A percentile compares a stretch with the other conserved stretches of the same genome.
Conservation (phyloP, 2,113 vertebrate genomes). For the Malurus melanocephalus region DNA sequence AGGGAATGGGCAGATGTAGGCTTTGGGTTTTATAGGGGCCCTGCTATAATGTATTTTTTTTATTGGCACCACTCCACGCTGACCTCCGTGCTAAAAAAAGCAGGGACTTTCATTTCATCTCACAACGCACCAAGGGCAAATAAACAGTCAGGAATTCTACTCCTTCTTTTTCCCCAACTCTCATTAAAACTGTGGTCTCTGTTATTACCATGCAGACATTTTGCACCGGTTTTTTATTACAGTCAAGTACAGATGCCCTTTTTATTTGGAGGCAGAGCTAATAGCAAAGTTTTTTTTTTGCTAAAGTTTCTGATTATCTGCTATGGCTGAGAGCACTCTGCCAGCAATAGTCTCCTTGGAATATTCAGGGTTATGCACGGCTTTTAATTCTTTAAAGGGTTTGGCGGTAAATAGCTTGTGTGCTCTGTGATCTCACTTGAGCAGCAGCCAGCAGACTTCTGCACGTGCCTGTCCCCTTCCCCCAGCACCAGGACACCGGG, state of each 20-base stretch:
- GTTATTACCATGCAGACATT: background rate
- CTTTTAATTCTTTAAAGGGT: constrained; percentile 27
- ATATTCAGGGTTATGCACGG: background rate
- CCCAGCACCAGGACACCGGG: background rate
- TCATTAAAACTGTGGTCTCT: constrained; percentile 6
- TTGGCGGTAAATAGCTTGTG: background rate
- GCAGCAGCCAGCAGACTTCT: background rate
- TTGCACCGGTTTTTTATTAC: constrained; percentile 1
- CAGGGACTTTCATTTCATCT: background rate
- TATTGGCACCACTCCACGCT: background rate
- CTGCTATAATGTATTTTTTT: background rate
- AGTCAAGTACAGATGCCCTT: constrained; percentile 1
- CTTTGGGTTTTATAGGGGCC: background rate
- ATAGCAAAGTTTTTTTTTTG: background rate
- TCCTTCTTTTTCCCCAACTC: background rate
- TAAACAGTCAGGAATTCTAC: constrained; percentile 18
- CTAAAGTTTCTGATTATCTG: background rate
- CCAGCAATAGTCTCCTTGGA: background rate
- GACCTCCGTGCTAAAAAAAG: background rate
- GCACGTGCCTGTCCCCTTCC: background rate
- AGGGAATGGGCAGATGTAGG: background rate
- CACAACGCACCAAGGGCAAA: constrained; percentile 12
- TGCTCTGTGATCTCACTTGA: background rate
- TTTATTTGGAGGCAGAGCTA: constrained; percentile 3
- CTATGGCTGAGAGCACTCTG: constrained; percentile 21